Percentiles rank a stretch among this genome's conserved stretches.
Conservation (phyloP, 2,888 invertebrate species). For the Mongoloraphidia duomilia region DNA sequence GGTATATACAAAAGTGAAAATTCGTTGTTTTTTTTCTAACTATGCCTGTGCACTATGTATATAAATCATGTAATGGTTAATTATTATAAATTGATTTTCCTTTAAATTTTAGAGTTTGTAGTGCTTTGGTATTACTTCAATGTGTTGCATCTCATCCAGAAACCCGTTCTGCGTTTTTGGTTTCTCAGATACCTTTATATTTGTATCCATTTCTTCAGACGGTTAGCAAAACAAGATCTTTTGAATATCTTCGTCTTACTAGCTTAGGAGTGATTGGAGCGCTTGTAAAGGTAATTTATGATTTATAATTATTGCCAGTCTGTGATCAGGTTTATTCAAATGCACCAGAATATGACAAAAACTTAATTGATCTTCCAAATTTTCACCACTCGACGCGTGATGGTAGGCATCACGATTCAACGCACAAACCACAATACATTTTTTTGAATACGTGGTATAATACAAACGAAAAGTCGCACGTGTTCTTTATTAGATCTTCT, state of each 20-base stretch:
- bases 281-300: conserved; percentile 63
- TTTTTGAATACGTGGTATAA: no score
- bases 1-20: no score
- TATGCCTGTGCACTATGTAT: neutral
- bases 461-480: neutral
- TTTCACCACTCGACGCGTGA: no score
- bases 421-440: no score
- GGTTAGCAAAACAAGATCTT: conserved; percentile 95
- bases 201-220: conserved; percentile 98
- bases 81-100: neutral
- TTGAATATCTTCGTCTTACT: conserved; percentile 96
- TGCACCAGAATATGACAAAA: neutral
- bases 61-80: neutral
- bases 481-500: neutral
- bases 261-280: conserved; percentile 98
- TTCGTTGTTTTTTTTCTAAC: no score
- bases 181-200: conserved; percentile 95
- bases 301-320: neutral
- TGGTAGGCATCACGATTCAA: no score
- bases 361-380: no score
- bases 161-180: conserved; percentile 87
- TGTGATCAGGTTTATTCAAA: no score
- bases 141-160: conserved; percentile 99
- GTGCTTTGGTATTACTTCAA: conserved; percentile 92
- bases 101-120: conserved; percentile 62